Evolutionary conservation across 64 coral and sea anemone species (phyloP).

Genomic region (Montipora capricornis): DNA sequence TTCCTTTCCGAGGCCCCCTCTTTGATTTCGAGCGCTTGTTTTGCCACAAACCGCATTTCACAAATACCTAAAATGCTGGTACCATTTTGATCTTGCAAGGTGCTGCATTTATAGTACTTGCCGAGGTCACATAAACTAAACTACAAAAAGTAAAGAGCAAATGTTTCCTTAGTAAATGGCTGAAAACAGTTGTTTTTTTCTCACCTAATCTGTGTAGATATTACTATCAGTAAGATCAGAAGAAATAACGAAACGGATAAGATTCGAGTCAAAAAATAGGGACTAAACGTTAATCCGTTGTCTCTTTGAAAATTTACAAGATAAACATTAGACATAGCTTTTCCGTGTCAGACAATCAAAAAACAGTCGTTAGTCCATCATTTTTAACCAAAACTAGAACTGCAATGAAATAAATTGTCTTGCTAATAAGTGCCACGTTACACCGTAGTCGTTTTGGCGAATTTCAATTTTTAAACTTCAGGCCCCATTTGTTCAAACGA

Average conservation of each 20-base stretch:
- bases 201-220: neutral
- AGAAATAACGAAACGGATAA: too few relatives aligned
- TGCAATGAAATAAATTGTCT: neutral
- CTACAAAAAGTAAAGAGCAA: neutral
- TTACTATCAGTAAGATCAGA: neutral
- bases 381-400: neutral
- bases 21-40: neutral
- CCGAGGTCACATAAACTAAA: constrained; percentile 1
- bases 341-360: neutral
- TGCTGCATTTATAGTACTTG: constrained; percentile 35
- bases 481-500: neutral
- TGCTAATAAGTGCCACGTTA: neutral
- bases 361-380: neutral
- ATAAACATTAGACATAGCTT: neutral
- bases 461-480: neutral
- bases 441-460: neutral
- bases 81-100: constrained; percentile 46
- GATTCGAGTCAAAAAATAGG: too few relatives aligned
- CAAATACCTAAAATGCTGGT: constrained; percentile 12
- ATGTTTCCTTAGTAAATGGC: neutral
- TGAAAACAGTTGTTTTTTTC: neutral
- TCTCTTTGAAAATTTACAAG: neutral
- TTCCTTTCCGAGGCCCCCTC: neutral
- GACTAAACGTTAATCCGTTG: neutral
- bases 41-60: constrained; percentile 16